These are phyloP conservation scores for Apodemus agrarius DNA, from an alignment of 2,797 vertebrate genomes.

Conservation along the genomic window DNA sequence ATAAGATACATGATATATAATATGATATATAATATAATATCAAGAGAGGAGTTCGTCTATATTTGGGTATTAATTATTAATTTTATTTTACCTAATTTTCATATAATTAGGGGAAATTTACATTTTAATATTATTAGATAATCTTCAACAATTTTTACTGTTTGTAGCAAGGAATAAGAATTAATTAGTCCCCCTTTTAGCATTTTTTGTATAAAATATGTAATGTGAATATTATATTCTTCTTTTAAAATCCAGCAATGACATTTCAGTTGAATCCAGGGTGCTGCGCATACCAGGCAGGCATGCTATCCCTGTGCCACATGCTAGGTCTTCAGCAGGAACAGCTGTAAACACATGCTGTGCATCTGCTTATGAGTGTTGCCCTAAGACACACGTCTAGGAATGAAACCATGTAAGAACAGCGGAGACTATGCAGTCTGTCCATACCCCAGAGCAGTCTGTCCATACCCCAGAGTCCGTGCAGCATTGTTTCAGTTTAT, in stretches of 20 bases:
- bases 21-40: neutral
- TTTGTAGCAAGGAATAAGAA: neutral
- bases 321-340: neutral
- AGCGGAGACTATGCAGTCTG: neutral
- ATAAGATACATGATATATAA: neutral
- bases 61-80: neutral
- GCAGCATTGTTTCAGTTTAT: neutral
- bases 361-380: neutral
- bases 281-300: neutral
- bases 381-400: neutral
- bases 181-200: neutral
- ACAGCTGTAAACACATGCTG: neutral
- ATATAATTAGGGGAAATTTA: neutral
- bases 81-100: slow-evolving; percentile 46
- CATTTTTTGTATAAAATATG: neutral
- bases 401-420: neutral
- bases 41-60: neutral
- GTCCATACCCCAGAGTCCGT: neutral
- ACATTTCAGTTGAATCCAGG: neutral
- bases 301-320: neutral
- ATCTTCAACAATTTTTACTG: neutral
- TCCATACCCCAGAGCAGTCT: neutral
- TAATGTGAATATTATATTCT: neutral
- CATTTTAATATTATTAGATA: neutral
- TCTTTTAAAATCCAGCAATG: neutral